Evolutionary conservation across 2,888 invertebrate species (phyloP), one percentile per base, ranked within the genome.

Genomic region (Geophilus truncorum): DNA sequence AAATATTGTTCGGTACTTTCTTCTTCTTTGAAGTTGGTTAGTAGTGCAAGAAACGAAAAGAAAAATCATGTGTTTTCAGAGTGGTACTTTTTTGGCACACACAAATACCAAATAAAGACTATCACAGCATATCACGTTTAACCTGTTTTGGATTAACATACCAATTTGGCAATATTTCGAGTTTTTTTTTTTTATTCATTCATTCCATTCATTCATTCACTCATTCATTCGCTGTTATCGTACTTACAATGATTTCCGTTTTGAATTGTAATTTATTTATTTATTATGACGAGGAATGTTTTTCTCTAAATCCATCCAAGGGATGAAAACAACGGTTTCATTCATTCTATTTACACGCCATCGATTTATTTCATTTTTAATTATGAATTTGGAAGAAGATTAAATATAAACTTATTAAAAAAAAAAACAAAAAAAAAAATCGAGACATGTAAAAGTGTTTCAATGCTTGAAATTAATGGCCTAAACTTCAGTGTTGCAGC

Each of bases 401-500:
- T 0, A 25, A 25, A 9, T 25, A 28, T 10, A 28, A 70, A 28
- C 28, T 70, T 0, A 75, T n/a, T 40, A 15, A 40, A 40, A 40
- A 40, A 40, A 40, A 70, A 70, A 12, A 70, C 70, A 70, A 7
- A 70, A 9, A 12, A 32, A 15, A 10, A 77, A 32, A 77, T 32
- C 7, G 34, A 21, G 12, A n/a, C 36, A 34, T 32, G 32, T 77
- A 34, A 12, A 25, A 25, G 10, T 28, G 70, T 25, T 70, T 28
- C 28, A 70, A 25, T 70, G 25, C 15, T 36, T 76, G 77, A 77
- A 32, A 77, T 77, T 36, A 77, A 79, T 30, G 79, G 79, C 79
- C 79, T 79, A 79, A 79, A 79, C 79, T 79, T 79, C 79, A 79
- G 30, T 79, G 79, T 25, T 79, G 79, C 79, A 79, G 79, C 79